Evolutionary conservation across 2,888 invertebrate genomes (phyloP), one percentile per base, ranked within the genome.

Genomic region (Steinernema carpocapsae): DNA sequence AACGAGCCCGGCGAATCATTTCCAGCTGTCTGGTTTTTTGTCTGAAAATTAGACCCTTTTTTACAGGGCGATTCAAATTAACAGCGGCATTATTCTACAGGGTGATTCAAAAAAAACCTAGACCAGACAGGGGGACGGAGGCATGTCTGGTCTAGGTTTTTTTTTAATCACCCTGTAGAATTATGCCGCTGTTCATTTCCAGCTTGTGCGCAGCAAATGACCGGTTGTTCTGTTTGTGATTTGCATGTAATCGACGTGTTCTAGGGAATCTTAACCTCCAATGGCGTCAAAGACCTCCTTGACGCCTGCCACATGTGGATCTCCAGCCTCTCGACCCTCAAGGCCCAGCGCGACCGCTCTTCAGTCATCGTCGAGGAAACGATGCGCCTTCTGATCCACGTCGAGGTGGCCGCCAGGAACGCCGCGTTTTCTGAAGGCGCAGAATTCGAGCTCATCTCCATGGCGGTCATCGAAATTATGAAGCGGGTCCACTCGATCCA

Each of bases 401-500:
- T 56, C 2, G 56, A 56, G 26, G 56, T 56, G 22, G 56, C 56
- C 26, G 56, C 56, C 3, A 22, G 56, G 1, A 12, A 56, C 14
- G 56, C 22, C 14, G 56, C 56, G 24, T 26, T 24, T 26, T 26
- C 22, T 2, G 56, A 56, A 26, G 24, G 10, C 26, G 22, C 56
- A 4, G 56, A 56, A 26, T 56, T 19, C 26, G 26, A 24, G 6
- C 22, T 26, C 26, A 56, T 56, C 26, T 24, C 26, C 12, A 4
- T 12, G 26, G 56, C 56, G 26, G 22, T 56, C 12, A 6, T 56
- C 22, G 26, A 26, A 24, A 24, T 26, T 2, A 19, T 19, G 6
- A 56, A 56, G 26, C 56, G 26, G 12, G 56, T 56, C 22, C 56
- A 56, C 24, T 56, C 56, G 26, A 56, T 56, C 22, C 56, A 56